These are phyloP conservation scores for Drosophila persimilis DNA, from an alignment of 1,140 invertebrate genomes.

Conservation along the genomic window DNA sequence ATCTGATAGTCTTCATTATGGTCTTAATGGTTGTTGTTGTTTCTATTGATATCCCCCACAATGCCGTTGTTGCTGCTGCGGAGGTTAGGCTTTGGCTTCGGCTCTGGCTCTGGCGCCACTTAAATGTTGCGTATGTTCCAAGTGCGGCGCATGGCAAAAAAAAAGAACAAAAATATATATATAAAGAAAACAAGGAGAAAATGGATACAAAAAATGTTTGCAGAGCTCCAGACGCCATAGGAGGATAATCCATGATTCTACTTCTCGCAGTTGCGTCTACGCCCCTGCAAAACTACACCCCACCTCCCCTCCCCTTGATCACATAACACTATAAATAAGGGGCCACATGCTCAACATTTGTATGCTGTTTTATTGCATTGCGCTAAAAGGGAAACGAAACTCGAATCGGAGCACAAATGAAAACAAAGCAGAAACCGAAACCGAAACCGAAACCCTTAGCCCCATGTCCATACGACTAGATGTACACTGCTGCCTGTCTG, in stretches of 20 bases:
- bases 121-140: conserved; percentile 68
- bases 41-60: conserved; percentile 39
- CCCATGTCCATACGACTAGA: conserved; percentile 13
- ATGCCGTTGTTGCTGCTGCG: conserved; percentile 33
- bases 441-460: too few relatives aligned
- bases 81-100: conserved; percentile 35
- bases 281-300: conserved; percentile 38
- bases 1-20: conserved; percentile 58
- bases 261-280: not conserved
- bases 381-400: conserved; percentile 66
- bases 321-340: conserved; percentile 69
- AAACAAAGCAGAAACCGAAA: not conserved
- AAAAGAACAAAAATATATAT: not conserved
- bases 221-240: conserved; percentile 18
- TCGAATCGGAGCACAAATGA: conserved; percentile 25
- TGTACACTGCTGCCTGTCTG: conserved; percentile 6
- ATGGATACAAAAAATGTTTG: conserved; percentile 57
- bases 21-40: conserved; percentile 49
- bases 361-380: conserved; percentile 79
- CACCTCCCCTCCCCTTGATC: not conserved
- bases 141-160: conserved; percentile 21
- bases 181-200: conserved; percentile 37
- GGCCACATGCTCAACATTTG: conserved; percentile 76
- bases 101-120: conserved; percentile 62
- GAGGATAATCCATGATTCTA: conserved; percentile 4